A percentile compares a stretch with the other conserved stretches of the same genome.
Evolutionary conservation across 1,140 invertebrate species (phyloP).

Genomic region (Pinna nobilis): DNA sequence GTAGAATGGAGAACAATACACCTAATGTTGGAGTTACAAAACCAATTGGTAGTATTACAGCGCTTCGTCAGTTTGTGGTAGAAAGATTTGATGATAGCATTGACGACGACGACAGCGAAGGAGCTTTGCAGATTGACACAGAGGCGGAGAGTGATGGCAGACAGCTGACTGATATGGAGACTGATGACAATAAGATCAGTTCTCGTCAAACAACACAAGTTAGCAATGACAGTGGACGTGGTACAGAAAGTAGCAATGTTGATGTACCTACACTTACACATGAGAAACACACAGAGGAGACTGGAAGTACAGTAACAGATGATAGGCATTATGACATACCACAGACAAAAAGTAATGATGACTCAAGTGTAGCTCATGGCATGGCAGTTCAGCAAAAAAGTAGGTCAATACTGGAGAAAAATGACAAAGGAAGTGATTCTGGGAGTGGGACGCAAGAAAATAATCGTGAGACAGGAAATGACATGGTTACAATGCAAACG

Average conservation of each 20-base stretch:
- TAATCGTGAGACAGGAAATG: background rate
- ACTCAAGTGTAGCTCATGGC: background rate
- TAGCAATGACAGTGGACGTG: no score
- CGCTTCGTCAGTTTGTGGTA: no score
- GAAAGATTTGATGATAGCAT: conserved; percentile 1
- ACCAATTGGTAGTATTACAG: no score
- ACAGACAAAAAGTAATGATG: background rate
- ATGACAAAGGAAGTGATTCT: background rate
- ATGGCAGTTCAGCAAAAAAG: background rate
- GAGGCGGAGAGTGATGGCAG: background rate
- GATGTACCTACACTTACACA: background rate
- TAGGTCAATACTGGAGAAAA: background rate
- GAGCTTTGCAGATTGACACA: background rate
- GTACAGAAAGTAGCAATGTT: no score
- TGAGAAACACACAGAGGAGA: background rate
- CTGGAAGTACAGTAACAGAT: background rate
- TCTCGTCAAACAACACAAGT: no score
- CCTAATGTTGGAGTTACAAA: no score
- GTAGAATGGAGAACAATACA: no score
- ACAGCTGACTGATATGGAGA: no score
- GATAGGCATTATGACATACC: background rate
- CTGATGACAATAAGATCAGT: no score
- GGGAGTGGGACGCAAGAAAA: background rate
- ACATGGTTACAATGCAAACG: background rate
- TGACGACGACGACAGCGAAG: background rate